Evolutionary conservation across 2,113 vertebrate genomes (phyloP).

Genomic region (Tapirus terrestris): DNA sequence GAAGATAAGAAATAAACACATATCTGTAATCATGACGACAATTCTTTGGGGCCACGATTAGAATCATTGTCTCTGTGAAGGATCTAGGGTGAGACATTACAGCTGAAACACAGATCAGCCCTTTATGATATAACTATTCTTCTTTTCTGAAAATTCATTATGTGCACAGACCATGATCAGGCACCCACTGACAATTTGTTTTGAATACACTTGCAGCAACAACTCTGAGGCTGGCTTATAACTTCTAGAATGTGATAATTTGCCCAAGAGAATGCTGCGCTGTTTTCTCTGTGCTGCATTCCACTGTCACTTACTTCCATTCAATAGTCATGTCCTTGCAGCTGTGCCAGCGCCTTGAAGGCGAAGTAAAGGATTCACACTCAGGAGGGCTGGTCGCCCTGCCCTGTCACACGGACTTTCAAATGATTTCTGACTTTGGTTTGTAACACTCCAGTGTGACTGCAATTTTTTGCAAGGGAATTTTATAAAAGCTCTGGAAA

Average conservation of each 20-base stretch:
- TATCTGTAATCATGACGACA: not conserved
- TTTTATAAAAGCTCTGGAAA: slow-evolving; percentile 16
- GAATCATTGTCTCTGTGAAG: not conserved
- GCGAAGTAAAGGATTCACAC: not conserved
- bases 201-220: not conserved
- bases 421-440: slow-evolving; percentile 15
- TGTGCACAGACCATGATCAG: not conserved
- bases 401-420: not conserved
- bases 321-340: not conserved
- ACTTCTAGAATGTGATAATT: not conserved
- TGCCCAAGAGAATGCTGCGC: not conserved
- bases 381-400: not conserved
- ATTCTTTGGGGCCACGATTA: not conserved
- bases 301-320: not conserved
- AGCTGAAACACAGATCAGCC: not conserved
- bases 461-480: not conserved
- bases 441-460: not conserved
- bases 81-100: not conserved
- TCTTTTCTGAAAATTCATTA: slow-evolving; percentile 48
- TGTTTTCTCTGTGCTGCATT: not conserved
- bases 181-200: not conserved
- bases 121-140: not conserved
- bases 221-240: not conserved
- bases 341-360: too few species aligned
- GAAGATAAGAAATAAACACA: not conserved